A percentile compares a stretch with the other conserved stretches of the same genome.
phyloP scores from a whole-genome alignment of 2,113 vertebrate species.

The Muntiacus muntjak region DNA sequence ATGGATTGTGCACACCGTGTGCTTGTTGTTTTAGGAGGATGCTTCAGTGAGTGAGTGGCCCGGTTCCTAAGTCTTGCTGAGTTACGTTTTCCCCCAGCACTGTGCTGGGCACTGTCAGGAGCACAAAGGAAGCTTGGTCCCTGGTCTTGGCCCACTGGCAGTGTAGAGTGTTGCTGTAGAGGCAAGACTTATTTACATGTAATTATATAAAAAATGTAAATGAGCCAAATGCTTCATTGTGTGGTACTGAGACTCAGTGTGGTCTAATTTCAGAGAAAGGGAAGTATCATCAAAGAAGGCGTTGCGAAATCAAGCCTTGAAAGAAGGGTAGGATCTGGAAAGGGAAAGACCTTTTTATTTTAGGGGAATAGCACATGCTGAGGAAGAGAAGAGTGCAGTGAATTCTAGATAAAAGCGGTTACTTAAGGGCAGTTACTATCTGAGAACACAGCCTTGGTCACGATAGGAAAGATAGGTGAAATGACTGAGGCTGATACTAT shows the following conservation, averaged over 20 bases:
- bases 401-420: background rate
- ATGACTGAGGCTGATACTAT: background rate
- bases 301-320: conserved; percentile 5
- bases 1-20: conserved; percentile 54
- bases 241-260: background rate
- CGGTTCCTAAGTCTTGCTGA: conserved; percentile 54
- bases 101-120: background rate
- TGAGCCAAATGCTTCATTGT: background rate
- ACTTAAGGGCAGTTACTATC: background rate
- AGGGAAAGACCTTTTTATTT: conserved; percentile 16
- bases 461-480: background rate
- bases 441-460: background rate
- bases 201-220: conserved; percentile 22
- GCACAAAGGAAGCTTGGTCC: background rate
- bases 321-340: background rate
- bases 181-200: background rate
- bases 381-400: background rate
- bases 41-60: conserved; percentile 38
- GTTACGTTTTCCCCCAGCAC: background rate
- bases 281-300: background rate
- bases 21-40: conserved; percentile 59
- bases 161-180: background rate
- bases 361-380: background rate
- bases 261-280: conserved; percentile 37
- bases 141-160: background rate